Base-by-base conservation (phyloP, 2,113 vertebrate species). In the Chascanopsetta lugubris region DNA sequence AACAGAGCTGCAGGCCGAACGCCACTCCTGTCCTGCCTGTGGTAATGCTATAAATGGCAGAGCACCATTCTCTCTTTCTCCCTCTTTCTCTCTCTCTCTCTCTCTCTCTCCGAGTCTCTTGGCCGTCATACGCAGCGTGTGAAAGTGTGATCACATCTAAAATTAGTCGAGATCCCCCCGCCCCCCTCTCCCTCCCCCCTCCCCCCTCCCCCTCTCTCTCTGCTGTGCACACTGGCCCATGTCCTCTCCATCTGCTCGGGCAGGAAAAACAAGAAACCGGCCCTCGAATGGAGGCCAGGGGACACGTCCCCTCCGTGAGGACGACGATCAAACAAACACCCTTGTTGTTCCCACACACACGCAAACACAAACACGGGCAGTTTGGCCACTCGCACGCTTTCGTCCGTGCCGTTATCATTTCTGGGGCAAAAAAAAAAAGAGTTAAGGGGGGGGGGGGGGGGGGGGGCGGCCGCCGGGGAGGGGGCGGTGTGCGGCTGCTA, bases 161-260 rank as follows among this genome's bases (percentile, higher is more conserved):
- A 91, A 84, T 91, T 89, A 91, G 87, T 59, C 65, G 1, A 1
- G 50, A 61, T 22, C 58, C 65, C 42, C 24, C 24, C 36, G 4
- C 15, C 29, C 8, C 29, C 8, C 29, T 30, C 29, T 30, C 29
- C 8, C 29, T 30, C 29, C 8, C 29, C 8, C 29, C 8, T 8
- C 8, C 29, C 8, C 29, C 8, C 29, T 30, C 29, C 8, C 29
- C 8, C 29, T 30, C 8, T 69, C 69, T 60, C 40, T 85, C 68
- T 49, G 73, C 84, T 75, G 75, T 83, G 68, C 85, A 84, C 77
- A 73, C 80, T 70, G 81, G 77, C 29, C 83, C 83, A 77, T 84
- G 86, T 88, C 89, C 79, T 80, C 73, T 84, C 89, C 88, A 90
- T 89, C 88, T 92, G 90, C 75, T 90, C 56, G n/a, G 13, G 63